These are phyloP conservation scores for Mirounga angustirostris DNA, from an alignment of 2,113 vertebrate species.

Conservation along the genomic window DNA sequence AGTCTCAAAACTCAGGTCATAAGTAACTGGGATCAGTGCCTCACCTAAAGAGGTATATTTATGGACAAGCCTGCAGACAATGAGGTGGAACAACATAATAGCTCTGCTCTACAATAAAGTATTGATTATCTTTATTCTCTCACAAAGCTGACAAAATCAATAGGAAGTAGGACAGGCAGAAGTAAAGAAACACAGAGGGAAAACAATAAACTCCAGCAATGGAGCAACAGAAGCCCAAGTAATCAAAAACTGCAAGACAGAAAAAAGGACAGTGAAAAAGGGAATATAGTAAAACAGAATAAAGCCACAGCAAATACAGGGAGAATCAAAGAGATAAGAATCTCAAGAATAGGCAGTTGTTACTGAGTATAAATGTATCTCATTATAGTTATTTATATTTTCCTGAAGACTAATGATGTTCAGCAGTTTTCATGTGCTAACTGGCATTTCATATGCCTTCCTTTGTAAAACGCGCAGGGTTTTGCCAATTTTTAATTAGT, in stretches of 20 bases:
- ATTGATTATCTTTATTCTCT: not conserved
- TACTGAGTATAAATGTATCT: not conserved
- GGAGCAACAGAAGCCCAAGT: not conserved
- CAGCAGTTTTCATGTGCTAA: not conserved
- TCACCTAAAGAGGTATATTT: not conserved
- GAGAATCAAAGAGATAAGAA: not conserved
- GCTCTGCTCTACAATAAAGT: not conserved
- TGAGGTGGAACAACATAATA: not conserved
- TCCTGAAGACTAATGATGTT: not conserved
- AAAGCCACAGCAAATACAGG: not conserved
- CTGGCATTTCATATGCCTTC: not conserved
- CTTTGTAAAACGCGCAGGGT: not conserved
- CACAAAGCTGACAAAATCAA: not conserved
- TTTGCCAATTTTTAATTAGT: not conserved
- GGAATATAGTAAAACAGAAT: not conserved
- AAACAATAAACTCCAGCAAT: not conserved
- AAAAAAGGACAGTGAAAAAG: no score
- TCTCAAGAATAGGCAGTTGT: not conserved
- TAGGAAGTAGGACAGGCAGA: not conserved
- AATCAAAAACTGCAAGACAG: not conserved
- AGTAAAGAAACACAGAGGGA: not conserved
- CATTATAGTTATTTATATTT: not conserved
- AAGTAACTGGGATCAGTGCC: not conserved
- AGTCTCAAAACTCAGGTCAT: not conserved
- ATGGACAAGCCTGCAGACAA: not conserved